These are phyloP conservation scores for Callithrix jacchus DNA, from an alignment of 2,113 vertebrate species.

Conservation along the genomic window DNA sequence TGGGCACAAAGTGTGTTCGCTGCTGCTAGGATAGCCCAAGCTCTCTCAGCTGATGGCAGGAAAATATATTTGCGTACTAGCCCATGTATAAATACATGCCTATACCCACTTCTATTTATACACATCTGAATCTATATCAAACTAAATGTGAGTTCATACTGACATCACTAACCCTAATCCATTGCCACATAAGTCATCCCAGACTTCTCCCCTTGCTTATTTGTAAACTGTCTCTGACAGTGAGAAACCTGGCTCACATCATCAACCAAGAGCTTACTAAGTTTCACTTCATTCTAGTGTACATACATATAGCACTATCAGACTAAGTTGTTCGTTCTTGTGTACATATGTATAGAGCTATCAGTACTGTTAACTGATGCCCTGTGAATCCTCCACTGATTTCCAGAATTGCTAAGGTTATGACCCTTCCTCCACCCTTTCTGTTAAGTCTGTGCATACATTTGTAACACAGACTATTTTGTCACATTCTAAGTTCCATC, in stretches of 20 bases:
- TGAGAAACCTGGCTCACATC: neutral
- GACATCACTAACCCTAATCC: neutral
- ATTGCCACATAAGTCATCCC: too few relatives aligned
- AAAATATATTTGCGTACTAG: neutral
- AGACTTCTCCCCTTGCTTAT: neutral
- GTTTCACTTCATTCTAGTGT: neutral
- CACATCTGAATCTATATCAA: neutral
- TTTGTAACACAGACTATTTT: neutral
- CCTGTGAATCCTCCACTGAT: neutral
- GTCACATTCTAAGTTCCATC: neutral
- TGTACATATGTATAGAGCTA: too few relatives aligned
- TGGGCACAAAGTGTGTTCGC: neutral
- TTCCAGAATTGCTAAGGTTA: neutral
- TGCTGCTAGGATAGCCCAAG: too few relatives aligned
- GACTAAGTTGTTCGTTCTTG: too few relatives aligned
- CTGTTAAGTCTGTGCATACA: neutral
- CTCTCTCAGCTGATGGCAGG: neutral
- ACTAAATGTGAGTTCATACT: neutral
- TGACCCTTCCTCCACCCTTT: neutral
- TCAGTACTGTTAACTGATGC: neutral
- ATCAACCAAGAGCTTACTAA: neutral
- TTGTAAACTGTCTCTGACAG: neutral
- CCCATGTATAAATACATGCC: too few relatives aligned
- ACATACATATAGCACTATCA: neutral
- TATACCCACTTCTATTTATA: neutral